Evolutionary conservation across 2,888 invertebrate species (phyloP).

Genomic region (Scaptomyza polygonia): DNA sequence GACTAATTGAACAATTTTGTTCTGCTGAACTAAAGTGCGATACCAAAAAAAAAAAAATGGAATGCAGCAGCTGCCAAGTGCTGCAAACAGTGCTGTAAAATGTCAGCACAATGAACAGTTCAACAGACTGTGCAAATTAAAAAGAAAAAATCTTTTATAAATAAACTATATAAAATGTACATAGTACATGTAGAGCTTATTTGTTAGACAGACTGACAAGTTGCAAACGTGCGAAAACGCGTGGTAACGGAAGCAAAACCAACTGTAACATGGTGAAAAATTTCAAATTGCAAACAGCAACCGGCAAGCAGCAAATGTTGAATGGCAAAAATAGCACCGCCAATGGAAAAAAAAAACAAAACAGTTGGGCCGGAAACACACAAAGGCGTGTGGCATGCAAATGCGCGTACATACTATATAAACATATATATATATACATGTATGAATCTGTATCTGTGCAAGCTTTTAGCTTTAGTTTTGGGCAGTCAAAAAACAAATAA

Average conservation of each 20-base stretch:
- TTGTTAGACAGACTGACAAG: constrained; percentile 63
- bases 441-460: constrained; percentile 17
- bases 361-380: constrained; percentile 52
- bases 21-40: background rate
- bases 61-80: constrained; percentile 15
- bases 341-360: constrained; percentile 25
- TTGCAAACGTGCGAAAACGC: constrained; percentile 65
- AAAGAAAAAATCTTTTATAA: constrained; percentile 8
- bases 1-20: constrained; percentile 2
- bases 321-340: constrained; percentile 35
- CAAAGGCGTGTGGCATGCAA: constrained; percentile 56
- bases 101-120: constrained; percentile 60
- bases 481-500: constrained; percentile 11
- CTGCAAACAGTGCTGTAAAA: constrained; percentile 23
- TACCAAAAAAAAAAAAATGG: background rate
- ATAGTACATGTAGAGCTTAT: constrained; percentile 26
- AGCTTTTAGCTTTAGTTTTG: constrained; percentile 33
- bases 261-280: constrained; percentile 38
- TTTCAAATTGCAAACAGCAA: constrained; percentile 56
- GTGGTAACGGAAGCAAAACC: constrained; percentile 50
- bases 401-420: constrained; percentile 37
- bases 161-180: background rate
- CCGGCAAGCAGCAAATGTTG: constrained; percentile 7
- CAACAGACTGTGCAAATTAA: constrained; percentile 27
- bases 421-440: constrained; percentile 10